Evolutionary conservation across 92 coral and sea anemone genomes (phyloP).

Genomic region (Hydrozoanthus gracilis): DNA sequence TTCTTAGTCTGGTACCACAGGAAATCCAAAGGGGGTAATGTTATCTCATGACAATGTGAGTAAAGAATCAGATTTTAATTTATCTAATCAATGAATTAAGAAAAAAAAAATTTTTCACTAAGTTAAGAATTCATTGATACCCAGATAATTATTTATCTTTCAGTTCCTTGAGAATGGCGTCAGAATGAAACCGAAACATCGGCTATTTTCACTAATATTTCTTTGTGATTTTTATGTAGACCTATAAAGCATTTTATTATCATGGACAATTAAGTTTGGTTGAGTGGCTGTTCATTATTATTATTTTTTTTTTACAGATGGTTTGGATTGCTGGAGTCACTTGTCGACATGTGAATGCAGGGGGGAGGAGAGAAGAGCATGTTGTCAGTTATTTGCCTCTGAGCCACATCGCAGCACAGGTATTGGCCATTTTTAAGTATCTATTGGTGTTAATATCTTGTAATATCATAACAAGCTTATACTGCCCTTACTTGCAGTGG

Average conservation of each 20-base stretch:
- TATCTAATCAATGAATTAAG: too few species aligned
- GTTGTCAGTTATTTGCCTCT: conserved; percentile 89
- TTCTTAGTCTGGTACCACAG: conserved; percentile 96
- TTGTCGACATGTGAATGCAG: conserved; percentile 50
- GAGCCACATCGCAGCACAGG: conserved; percentile 99
- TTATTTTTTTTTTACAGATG: conserved; percentile 41
- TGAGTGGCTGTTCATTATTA: not conserved
- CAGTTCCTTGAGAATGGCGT: too few species aligned
- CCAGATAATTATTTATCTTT: too few species aligned
- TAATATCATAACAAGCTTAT: too few species aligned
- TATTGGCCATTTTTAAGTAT: conserved; percentile 1
- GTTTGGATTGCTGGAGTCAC: conserved; percentile 73
- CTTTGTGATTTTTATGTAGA: too few species aligned
- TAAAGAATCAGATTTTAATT: not conserved
- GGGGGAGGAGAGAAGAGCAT: conserved; percentile 71
- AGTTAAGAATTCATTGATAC: too few species aligned
- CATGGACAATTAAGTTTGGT: too few species aligned
- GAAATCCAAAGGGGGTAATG: conserved; percentile 97
- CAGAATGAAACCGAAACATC: too few species aligned
- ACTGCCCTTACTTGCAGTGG: too few species aligned
- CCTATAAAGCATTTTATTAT: not conserved
- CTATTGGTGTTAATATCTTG: too few species aligned
- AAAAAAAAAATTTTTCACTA: too few species aligned
- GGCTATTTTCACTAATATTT: too few species aligned
- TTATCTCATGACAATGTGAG: conserved; percentile 97